Base-by-base conservation (phyloP, 35 echinoderm and acorn worm genomes). In the Apostichopus japonicus region DNA sequence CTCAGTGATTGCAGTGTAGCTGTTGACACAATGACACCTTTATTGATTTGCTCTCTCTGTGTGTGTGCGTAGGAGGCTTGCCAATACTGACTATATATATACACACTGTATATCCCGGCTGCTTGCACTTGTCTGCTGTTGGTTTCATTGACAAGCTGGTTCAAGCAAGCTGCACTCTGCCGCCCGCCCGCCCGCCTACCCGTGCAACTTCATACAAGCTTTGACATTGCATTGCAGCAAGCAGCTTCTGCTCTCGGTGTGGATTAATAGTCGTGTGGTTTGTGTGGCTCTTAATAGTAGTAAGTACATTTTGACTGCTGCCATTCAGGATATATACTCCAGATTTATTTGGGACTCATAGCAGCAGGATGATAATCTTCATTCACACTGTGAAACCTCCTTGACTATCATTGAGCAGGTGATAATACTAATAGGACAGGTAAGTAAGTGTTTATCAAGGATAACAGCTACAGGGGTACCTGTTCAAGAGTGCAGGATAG, bases 21-120 rank as follows among this genome's bases (percentile, higher is more conserved):
- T 54, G 79, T 83, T 83, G 79, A 83, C 79, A 83, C 54, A 83
- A 54, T 83, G 79, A 83, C 79, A 83, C 79, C 79, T 83, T 83
- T 83, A 83, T 83, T 83, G 79, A 83, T 83, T 83, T 83, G 51
- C 79, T 83, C 33, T 44, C 33, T 44, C 33, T 44, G 33, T 44
- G 33, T 44, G 33, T 44, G 33, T 83, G 24, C 44, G 79, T 44
- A 83, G 54, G 79, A 55, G 79, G 33, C 79, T 54, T 4, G 33
- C 33, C 44, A 55, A 55, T 80, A 80, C 33, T 44, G 33, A 44
- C 33, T 44, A 44, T 44, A 44, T 44, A 44, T 44, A 44, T 44
- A 44, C 27, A 33, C 27, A 33, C 33, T 4, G 33, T 44, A 44
- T 44, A 44, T 3, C 33, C 78, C 13, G 78, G 63, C 23, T 80